Conservation (phyloP, 2,888 invertebrate genomes). For the Ceraclea dissimilis region DNA sequence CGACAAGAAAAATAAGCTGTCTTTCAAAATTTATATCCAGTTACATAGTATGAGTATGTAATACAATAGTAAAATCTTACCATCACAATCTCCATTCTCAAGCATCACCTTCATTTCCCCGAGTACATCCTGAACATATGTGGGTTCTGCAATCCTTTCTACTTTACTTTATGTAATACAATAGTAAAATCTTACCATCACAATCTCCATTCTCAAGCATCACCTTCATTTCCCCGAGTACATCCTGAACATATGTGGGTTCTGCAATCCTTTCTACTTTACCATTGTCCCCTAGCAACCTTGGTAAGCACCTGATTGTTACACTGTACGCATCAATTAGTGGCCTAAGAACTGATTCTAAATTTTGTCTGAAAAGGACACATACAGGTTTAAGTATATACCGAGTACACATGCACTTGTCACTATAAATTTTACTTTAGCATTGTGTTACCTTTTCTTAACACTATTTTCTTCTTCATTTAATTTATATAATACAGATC, state of each 20-base stretch:
- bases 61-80: slow-evolving; percentile 41
- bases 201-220: slow-evolving; percentile 53
- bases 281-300: slow-evolving; percentile 37
- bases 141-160: slow-evolving; percentile 54
- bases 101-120: slow-evolving; percentile 57
- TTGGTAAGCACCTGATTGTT: slow-evolving; percentile 52
- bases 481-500: neutral
- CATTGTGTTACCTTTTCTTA: neutral
- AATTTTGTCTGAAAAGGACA: slow-evolving; percentile 41
- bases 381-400: neutral
- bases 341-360: slow-evolving; percentile 58
- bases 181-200: slow-evolving; percentile 45
- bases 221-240: slow-evolving; percentile 58
- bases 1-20: neutral
- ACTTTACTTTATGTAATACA: too few species aligned
- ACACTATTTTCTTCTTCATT: neutral
- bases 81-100: slow-evolving; percentile 51
- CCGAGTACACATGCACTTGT: too few species aligned
- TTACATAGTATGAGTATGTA: neutral
- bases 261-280: slow-evolving; percentile 49
- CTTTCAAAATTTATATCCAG: too few species aligned
- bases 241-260: slow-evolving; percentile 57
- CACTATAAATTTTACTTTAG: too few species aligned
- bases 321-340: slow-evolving; percentile 67
- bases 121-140: slow-evolving; percentile 58